Evolutionary conservation across 2,797 vertebrate species (phyloP), one percentile per base, ranked within the genome.

Genomic region (Ambastaia sidthimunki): DNA sequence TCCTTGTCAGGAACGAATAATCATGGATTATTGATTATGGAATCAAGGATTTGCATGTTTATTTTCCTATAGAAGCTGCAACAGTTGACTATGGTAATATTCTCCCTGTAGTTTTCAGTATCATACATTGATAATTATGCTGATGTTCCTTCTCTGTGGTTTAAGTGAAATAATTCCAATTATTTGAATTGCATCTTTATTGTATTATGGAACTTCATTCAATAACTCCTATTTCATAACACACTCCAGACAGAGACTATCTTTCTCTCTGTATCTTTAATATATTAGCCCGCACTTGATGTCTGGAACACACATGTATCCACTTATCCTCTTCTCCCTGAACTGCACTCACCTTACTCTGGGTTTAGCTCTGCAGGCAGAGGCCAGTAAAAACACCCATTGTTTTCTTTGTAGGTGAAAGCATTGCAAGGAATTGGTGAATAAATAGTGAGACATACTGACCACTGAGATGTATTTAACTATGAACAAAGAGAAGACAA

Each of bases 281-380:
- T 9, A 41, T 9, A 41, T 41, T 7, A 41, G 37, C 37, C 50
- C 3, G 19, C 37, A 41, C 37, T 37, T 10, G 47, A 59, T n/a
- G 13, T 74, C 71, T 54, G 41, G 15, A 79, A 16, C 78, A 71
- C 83, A 84, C 72, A 44, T 84, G 83, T 55, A 62, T 84, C 80
- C 76, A 85, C 80, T 85, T 85, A 85, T 72, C 25, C 59, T 67
- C 48, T 57, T 68, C 78, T 85, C 77, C 77, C 76, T 73, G 83
- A 69, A 77, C 72, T 34, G 37, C 66, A 41, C 55, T 85, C 73
- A 85, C 83, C 83, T 85, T 80, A 74, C 77, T 65, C 63, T 80
- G 76, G 65, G 73, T 50, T 80, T 62, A 80, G 69, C 62, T 68
- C 76, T 52, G 57, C 70, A 70, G 75, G 79, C 78, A 69, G 55